Base-by-base conservation (phyloP, 2,888 invertebrate species). In the Anticlea derivata region DNA sequence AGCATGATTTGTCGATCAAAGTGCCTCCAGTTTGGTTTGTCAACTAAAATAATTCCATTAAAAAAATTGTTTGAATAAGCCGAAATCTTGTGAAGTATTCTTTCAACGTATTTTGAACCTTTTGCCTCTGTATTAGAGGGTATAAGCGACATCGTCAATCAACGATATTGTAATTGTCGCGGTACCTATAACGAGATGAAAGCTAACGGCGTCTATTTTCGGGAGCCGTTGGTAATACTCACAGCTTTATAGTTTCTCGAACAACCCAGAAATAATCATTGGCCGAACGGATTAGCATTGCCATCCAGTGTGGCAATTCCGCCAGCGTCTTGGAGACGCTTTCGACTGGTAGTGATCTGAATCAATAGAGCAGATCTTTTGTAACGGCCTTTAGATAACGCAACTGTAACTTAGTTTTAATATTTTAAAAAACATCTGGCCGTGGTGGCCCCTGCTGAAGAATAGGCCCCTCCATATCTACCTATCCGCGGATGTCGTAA, bases 171-270 rank as follows among this genome's bases (percentile, higher is more conserved):
- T 88, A 87, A 85, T 86, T 86, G 82, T 82, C 73, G 65, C 73
- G 58, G 70, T 70, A n/a, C n/a, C n/a, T n/a, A 78, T 85, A 87
- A 87, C 80, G 85, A 86, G 88, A 88, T 86, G 88, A 88, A 86
- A 88, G 87, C 79, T 69, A 30, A 73, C 70, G 73, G 70, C 54
- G 58, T 77, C 76, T 88, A 88, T 87, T 86, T 86, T 80, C 51
- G 78, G 75, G 8, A 58, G 45, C 44, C 24, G 22, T 12, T 37
- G 10, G 4, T 8, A 7, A 33, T 34, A 52, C 56, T 43, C 48
- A 46, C 46, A 23, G 43, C 13, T 46, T 7, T 6, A 8, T 30
- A 50, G 27, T 50, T 29, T 22, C 1, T 8, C 22, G 10, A 45
- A 35, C 24, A 35, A 20, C 5, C 5, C n/a, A n/a, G 13, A 7